Percentiles rank a stretch among this genome's conserved stretches.
These are phyloP conservation scores for Papilio polytes DNA, from an alignment of 1,140 invertebrate genomes.

Conservation along the genomic window DNA sequence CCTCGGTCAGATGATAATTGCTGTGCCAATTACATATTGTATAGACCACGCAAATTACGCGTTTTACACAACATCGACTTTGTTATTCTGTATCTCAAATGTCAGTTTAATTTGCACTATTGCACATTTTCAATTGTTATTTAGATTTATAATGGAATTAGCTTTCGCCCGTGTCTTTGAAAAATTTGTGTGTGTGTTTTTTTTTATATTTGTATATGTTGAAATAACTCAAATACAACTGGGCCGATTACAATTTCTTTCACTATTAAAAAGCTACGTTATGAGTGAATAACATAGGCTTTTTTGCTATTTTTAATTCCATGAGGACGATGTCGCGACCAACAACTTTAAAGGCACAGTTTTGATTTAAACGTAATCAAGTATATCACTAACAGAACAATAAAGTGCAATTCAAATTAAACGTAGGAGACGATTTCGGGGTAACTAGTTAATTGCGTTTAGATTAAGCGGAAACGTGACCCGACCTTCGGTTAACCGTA, in stretches of 20 bases:
- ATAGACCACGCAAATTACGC: background rate
- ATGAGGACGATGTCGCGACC: too few relatives aligned
- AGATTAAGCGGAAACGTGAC: conserved; percentile 50
- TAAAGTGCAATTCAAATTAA: conserved; percentile 5
- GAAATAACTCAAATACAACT: too few relatives aligned
- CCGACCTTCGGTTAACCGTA: conserved; percentile 47
- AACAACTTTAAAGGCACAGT: background rate
- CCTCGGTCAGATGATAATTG: conserved; percentile 3
- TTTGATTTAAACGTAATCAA: background rate
- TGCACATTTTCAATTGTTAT: too few relatives aligned
- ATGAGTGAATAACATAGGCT: too few relatives aligned
- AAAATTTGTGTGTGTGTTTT: too few relatives aligned
- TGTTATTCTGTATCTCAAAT: background rate
- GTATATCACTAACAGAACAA: background rate
- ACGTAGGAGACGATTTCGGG: conserved; percentile 33
- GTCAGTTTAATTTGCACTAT: background rate
- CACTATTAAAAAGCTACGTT: too few relatives aligned
- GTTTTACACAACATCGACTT: background rate
- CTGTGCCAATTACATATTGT: background rate
- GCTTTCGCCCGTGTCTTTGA: too few relatives aligned
- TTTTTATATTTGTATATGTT: too few relatives aligned
- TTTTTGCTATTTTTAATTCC: too few relatives aligned
- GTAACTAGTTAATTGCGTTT: conserved; percentile 48
- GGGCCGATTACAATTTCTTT: too few relatives aligned
- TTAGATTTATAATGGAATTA: too few relatives aligned